Evolutionary conservation across 2,888 invertebrate species (phyloP), one percentile per base, ranked within the genome.

Genomic region (Nasonia oneida): DNA sequence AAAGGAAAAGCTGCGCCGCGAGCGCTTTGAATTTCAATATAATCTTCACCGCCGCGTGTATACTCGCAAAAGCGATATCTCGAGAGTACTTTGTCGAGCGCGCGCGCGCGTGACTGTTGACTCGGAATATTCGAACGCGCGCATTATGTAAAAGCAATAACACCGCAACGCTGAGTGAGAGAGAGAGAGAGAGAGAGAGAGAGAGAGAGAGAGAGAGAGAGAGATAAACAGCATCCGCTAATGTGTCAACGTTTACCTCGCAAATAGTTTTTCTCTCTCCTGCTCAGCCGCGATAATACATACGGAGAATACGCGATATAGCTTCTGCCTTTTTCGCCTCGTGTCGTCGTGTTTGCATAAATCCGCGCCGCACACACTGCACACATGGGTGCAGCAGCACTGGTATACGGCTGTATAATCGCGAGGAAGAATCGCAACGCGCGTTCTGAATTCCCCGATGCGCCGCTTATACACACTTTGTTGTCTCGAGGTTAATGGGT

Each of bases 401-500:
- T 29, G 29, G 29, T 29, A 4, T 37, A 37, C 29, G 4, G 0
- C 3, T 10, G 33, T 53, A 53, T 81, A 84, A 29, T 86, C 78
- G 64, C 64, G 73, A 78, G 74, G 85, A 61, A 85, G 71, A 82
- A 85, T 85, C 29, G 29, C 29, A 67, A 61, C 76, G 61, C 15
- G 78, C 61, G 85, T 78, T 77, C 81, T 82, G 78, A 73, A 85
- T 85, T 82, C 78, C 78, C 50, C 73, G 70, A 33, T n/a, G 79
- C 67, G 74, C 82, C 78, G 75, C 70, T 82, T 29, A 29, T 29
- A 29, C 29, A 78, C 70, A 81, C 81, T 84, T 84, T 84, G 86
- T 84, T 78, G 84, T 83, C 84, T 84, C 79, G 86, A 84, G 84
- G 81, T 81, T 81, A 84, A 82, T 79, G 81, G 86, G 81, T 53